phyloP scores from a whole-genome alignment of 1,140 invertebrate species.

The Hyles euphorbiae region DNA sequence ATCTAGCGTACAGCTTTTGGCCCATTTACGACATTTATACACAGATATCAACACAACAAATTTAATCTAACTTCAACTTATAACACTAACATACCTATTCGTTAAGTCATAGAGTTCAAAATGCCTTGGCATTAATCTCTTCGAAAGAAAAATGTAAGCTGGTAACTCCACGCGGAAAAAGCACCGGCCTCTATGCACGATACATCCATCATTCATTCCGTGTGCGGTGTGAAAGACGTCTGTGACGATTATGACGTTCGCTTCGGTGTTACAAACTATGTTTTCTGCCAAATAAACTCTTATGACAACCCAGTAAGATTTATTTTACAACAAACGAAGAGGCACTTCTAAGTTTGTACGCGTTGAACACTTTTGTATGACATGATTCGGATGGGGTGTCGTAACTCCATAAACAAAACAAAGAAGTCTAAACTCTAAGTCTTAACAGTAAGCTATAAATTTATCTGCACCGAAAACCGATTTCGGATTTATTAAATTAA shows the following conservation, averaged over 20 bases:
- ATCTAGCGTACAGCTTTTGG: conserved; percentile 57
- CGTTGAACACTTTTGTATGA: too few species aligned
- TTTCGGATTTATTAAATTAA: conserved; percentile 10
- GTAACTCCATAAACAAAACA: too few species aligned
- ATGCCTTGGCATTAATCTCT: conserved; percentile 10
- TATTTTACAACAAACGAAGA: conserved; percentile 1
- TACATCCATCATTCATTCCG: conserved; percentile 69
- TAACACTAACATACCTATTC: conserved; percentile 8
- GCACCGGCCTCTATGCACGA: conserved; percentile 47
- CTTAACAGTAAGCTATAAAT: too few species aligned
- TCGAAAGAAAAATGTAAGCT: conserved; percentile 18
- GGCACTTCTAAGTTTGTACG: too few species aligned
- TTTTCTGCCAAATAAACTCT: background rate
- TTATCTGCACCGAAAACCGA: background rate
- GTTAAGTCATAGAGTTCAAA: conserved; percentile 22
- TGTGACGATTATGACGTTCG: conserved; percentile 60
- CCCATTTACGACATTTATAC: conserved; percentile 57
- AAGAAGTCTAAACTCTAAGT: too few species aligned
- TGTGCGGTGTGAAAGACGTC: conserved; percentile 61
- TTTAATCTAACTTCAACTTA: conserved; percentile 9
- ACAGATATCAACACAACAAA: conserved; percentile 44
- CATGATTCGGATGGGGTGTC: too few species aligned
- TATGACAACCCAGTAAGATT: background rate
- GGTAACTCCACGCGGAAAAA: conserved; percentile 44
- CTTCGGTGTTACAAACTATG: conserved; percentile 34